Evolutionary conservation across 2,888 invertebrate genomes (phyloP).

Genomic region (Cephus nigrinus): DNA sequence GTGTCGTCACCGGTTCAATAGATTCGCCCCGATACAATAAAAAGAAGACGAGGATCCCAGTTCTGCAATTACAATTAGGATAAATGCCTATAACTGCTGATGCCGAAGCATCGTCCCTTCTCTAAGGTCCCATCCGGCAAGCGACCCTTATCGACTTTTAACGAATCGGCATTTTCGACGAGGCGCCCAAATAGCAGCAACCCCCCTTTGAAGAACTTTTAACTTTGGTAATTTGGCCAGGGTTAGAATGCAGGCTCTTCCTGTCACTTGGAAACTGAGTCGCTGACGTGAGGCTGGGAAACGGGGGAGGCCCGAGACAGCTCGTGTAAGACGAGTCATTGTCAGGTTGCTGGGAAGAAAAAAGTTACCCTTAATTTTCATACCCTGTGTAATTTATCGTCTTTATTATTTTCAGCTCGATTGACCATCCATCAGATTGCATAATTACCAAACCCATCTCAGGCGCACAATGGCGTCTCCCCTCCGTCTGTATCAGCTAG

Average conservation of each 20-base stretch:
- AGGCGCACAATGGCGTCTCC: neutral
- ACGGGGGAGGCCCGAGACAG: neutral
- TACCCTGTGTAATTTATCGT: conserved; percentile 16
- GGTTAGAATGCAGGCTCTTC: neutral
- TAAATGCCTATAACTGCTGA: conserved; percentile 31
- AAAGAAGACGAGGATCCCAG: neutral
- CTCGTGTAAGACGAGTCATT: neutral
- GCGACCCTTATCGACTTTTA: conserved; percentile 12
- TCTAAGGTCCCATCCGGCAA: neutral
- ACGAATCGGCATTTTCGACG: conserved; percentile 15
- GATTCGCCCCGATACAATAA: neutral
- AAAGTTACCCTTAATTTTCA: conserved; percentile 14
- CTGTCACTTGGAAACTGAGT: neutral
- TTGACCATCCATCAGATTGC: neutral
- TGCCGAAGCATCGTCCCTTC: neutral
- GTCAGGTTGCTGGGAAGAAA: neutral
- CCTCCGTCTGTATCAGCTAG: neutral
- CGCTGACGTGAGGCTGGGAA: neutral
- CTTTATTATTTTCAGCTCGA: neutral
- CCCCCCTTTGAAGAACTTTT: neutral
- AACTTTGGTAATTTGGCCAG: neutral
- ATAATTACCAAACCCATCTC: neutral
- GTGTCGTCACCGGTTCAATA: neutral
- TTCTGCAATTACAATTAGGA: conserved; percentile 34
- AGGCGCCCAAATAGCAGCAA: neutral